Conservation (phyloP, 2,888 invertebrate genomes). For the Heteromurus nitidus region DNA sequence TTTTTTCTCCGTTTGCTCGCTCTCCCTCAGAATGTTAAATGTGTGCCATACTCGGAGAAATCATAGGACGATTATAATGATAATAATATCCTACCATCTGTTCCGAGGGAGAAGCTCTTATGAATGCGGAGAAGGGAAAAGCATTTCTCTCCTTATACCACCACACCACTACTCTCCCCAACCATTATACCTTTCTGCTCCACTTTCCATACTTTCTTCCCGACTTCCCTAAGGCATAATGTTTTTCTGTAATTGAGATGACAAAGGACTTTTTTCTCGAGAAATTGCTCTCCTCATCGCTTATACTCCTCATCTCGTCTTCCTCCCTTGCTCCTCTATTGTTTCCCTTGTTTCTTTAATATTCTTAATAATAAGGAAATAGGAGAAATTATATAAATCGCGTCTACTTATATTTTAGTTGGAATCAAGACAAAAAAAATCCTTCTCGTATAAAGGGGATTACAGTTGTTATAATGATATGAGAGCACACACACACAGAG, state of each 20-base stretch:
- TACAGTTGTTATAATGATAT: no score
- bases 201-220: neutral
- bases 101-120: neutral
- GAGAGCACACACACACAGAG: no score
- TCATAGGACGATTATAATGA: neutral
- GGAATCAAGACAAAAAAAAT: neutral
- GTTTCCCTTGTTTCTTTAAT: neutral
- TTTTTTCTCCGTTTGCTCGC: neutral
- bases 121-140: no score
- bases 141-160: no score
- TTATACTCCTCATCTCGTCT: no score
- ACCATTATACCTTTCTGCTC: neutral
- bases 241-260: conserved; percentile 18
- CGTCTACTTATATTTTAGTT: neutral
- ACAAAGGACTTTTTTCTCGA: neutral
- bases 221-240: neutral
- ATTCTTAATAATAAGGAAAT: neutral
- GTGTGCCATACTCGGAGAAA: neutral
- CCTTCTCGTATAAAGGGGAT: no score
- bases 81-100: neutral
- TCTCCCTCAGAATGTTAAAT: neutral
- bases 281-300: no score
- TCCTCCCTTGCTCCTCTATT: no score
- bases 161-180: neutral
- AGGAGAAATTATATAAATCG: neutral